These are phyloP conservation scores for Ips nitidus DNA, from an alignment of 1,140 invertebrate genomes.

Conservation along the genomic window DNA sequence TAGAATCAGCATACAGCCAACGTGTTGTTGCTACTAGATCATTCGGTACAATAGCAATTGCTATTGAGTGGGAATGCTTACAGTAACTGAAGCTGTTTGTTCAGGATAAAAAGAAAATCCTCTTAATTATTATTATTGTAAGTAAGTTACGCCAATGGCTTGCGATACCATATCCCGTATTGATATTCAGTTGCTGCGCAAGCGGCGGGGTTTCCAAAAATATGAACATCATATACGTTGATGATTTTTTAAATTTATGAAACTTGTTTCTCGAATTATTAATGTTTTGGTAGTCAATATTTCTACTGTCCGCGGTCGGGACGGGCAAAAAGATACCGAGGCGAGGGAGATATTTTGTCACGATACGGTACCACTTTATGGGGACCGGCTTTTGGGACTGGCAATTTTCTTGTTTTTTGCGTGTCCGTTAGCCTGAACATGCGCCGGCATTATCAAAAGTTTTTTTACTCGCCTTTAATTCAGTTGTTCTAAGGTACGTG, in stretches of 20 bases:
- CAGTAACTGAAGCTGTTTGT: too few species aligned
- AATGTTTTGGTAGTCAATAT: conserved; percentile 34
- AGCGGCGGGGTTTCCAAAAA: conserved; percentile 29
- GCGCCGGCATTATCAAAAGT: too few species aligned
- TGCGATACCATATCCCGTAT: conserved; percentile 3
- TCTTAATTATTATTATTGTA: not conserved
- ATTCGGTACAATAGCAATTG: too few species aligned
- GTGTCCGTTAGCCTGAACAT: too few species aligned
- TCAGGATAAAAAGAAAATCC: too few species aligned
- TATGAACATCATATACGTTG: conserved; percentile 31
- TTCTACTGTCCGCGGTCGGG: conserved; percentile 28
- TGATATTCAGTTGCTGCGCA: conserved; percentile 24
- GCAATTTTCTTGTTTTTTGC: too few species aligned
- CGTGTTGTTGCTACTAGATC: too few species aligned
- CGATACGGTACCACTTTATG: conserved; percentile 11
- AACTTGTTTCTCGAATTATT: conserved; percentile 28
- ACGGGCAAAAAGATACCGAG: conserved; percentile 19
- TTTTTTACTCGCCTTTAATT: too few species aligned
- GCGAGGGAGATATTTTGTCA: conserved; percentile 25
- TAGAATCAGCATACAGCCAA: too few species aligned
- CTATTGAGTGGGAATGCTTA: too few species aligned
- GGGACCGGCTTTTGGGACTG: not conserved
- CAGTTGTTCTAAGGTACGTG: too few species aligned
- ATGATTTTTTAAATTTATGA: conserved; percentile 33
- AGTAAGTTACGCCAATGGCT: conserved; percentile 1